Base-by-base conservation (phyloP, 2,888 invertebrate species). In the Apamea monoglypha region DNA sequence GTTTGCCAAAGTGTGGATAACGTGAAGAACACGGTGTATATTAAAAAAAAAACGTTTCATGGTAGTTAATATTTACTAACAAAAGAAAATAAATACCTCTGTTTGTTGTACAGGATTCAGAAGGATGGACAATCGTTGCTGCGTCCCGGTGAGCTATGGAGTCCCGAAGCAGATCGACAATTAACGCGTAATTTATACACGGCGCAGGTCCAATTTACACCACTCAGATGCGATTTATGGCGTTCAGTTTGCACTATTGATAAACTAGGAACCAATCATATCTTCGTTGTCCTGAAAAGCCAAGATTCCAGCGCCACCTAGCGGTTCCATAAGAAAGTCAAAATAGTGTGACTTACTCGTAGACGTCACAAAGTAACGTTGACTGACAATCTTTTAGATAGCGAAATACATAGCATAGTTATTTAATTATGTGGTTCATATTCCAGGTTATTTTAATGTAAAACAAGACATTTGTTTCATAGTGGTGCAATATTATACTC, bases 191-290 rank as follows among this genome's bases (percentile, higher is more conserved):
- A 14, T 0, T 71, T n/a, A 40, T 56, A 53, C 67, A 56, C 29
- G 12, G 67, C 74, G 74, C 74, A 74, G n/a, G 74, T 53, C 74
- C 53, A 25, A 25, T 40, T 21, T 7, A 40, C 29, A 16, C 8
- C 18, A 29, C 8, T n/a, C 40, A 7, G 14, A 16, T 53, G 14
- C 56, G 74, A 66, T 67, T 29, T 56, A 53, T 29, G 16, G 16
- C 16, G 53, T 68, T 67, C 53, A 44, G 40, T 75, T 68, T 75
- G 68, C 53, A 75, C 56, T 61, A 61, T 44, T 72, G 59, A 61
- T 16, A 29, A n/a, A 40, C 40, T 12, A 59, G 7, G n/a, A 40
- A 36, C 70, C 36, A n/a, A 12, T 40, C 8, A 1, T 10, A 71
- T 56, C 10, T 56, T 21, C 29, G 29, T 44, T 4, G 21, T 29